Base-by-base conservation (phyloP, 2,797 vertebrate species). In the Okamejei kenojei region DNA sequence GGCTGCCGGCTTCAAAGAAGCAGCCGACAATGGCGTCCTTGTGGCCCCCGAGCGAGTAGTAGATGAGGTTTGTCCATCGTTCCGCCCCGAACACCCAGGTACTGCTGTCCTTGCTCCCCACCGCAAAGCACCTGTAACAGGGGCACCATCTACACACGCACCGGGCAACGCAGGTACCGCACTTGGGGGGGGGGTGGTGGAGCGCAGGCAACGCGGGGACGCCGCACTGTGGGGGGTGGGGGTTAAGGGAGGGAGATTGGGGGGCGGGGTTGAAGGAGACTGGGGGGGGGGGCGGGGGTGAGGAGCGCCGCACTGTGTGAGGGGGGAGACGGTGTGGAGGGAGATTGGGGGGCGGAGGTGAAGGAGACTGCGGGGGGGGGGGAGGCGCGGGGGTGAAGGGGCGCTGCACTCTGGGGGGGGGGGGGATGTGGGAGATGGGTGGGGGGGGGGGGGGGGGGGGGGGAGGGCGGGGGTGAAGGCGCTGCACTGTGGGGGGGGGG, bases 51-150 rank as follows among this genome's bases (percentile, higher is more conserved):
- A 99, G 96, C 0, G 97, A 97, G 93, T 99, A 99, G 95, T 98
- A 99, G 95, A 99, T 97, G 92, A 99, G 97, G 94, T 99, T 99
- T 93, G 95, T 96, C 98, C 98, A 99, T 94, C 99, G 98, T 94
- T 99, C 97, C 0, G 98, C 98, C 93, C 99, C 99, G 35, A 99
- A 99, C 94, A 99, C 97, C 99, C 99, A 99, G 0, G 98, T 98
- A 0, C 98, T 98, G 98, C 97, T 99, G 95, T 99, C 99, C 95
- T 98, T 99, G 95, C 98, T 99, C 68, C 99, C 99, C 21, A 99
- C 97, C 19, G 96, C 98, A 90, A 99, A 99, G 95, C 99, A 99
- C 93, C 99, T 99, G 94, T 1, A 93, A 91, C 13, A 93, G 23
- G 94, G n/a, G 1, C 29, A 29, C 81, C 29, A 15, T 78, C 76